Conservation (phyloP, 2,888 invertebrate species). For the Cantharis lateralis region DNA sequence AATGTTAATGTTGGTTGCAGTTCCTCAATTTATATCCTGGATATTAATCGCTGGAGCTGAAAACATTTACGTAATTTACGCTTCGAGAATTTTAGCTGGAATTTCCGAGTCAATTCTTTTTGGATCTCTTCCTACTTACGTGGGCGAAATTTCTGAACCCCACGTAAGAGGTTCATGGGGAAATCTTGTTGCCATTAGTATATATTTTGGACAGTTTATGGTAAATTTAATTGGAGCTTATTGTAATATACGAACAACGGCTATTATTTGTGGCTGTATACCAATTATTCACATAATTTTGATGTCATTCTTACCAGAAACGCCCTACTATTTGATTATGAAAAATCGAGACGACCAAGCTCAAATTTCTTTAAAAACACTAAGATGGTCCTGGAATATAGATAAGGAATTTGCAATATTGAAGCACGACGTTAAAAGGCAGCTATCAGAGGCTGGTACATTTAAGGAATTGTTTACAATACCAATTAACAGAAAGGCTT, state of each 20-base stretch:
- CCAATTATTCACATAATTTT: slow-evolving; percentile 62
- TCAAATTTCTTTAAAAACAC: slow-evolving; percentile 35
- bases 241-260: slow-evolving; percentile 59
- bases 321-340: slow-evolving; percentile 45
- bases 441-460: slow-evolving; percentile 45
- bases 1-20: slow-evolving; percentile 40
- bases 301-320: slow-evolving; percentile 67
- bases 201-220: slow-evolving; percentile 41
- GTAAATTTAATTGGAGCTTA: slow-evolving; percentile 62
- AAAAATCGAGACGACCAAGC: slow-evolving; percentile 42
- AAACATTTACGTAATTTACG: slow-evolving; percentile 43
- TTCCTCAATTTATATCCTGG: slow-evolving; percentile 44
- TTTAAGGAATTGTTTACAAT: slow-evolving; percentile 44
- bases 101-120: slow-evolving; percentile 43
- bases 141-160: slow-evolving; percentile 46
- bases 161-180: slow-evolving; percentile 46
- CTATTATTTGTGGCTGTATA: slow-evolving; percentile 62
- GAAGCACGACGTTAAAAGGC: slow-evolving; percentile 44
- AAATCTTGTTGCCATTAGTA: slow-evolving; percentile 38
- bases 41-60: slow-evolving; percentile 39
- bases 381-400: slow-evolving; percentile 40
- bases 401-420: slow-evolving; percentile 40
- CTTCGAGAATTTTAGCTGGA: slow-evolving; percentile 42
- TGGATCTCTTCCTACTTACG: slow-evolving; percentile 42
- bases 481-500: slow-evolving; percentile 41